Base-by-base conservation (phyloP, 2,797 vertebrate species). In the Rhinichthys osculus region DNA sequence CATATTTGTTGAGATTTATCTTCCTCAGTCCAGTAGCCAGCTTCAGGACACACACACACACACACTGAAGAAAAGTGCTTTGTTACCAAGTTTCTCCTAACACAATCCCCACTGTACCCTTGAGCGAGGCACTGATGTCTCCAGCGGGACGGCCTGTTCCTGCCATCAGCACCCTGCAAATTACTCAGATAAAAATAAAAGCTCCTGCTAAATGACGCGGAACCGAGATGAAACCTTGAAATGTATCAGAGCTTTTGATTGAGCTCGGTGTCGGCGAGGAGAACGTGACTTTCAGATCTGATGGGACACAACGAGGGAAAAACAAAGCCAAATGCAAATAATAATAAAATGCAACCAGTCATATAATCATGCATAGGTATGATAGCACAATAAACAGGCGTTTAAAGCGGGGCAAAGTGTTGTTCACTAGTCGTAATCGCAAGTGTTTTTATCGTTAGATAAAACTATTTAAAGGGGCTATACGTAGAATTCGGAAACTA, bases 71-170 rank as follows among this genome's bases (percentile, higher is more conserved):
- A 82, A 72, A 82, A 82, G 70, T 44, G 70, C 54, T 73, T 76
- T 76, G 82, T 76, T 50, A 19, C 27, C 23, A 54, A 47, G 59
- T 77, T 67, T 77, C 17, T 69, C 23, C 14, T 0, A 54, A 78
- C 62, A 77, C 57, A 27, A 52, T 77, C 59, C 67, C 13, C 17
- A 42, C 38, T 84, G 73, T 78, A 42, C 40, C 38, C 71, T 47
- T n/a, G 82, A 84, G 73, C 42, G 33, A 30, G 54, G 73, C 73
- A 54, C 62, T 54, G 35, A 84, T 70, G 64, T 84, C 83, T 78
- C 83, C 83, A 23, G 83, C 64, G 64, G 83, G 83, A 70, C 83
- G 6, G n/a, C 74, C 73, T 78, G 73, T 69, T 84, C 67, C 38
- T 62, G 35, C 13, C 16, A 73, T 82, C 81, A 81, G 79, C 66